Evolutionary conservation across 92 coral and sea anemone genomes (phyloP), one percentile per base, ranked within the genome.

Genomic region (Palythoa grandiflora): DNA sequence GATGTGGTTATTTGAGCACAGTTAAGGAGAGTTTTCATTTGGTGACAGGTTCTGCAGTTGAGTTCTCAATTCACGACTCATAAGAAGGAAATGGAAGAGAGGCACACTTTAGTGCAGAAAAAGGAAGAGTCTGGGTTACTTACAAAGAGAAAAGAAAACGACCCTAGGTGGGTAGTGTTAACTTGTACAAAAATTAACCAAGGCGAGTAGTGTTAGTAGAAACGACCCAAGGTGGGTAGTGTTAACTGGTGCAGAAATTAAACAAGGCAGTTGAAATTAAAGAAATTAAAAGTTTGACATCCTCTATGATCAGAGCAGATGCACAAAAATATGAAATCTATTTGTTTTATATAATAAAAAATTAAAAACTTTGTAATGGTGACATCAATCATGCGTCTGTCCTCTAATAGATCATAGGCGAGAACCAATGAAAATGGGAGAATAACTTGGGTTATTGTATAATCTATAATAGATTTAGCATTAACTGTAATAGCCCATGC

Each of bases 61-160:
- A 95, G 98, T 14, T 84, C 81, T 5, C 94, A 91, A 88, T 95
- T 93, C 75, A 92, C 93, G 13, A 95, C 94, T 53, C 98, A 97
- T 50, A 95, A 95, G 86, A 97, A 97, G 87, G 98, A 95, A 53
- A 97, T 97, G 99, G 99, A 97, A 68, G 98, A 96, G 77, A 88
- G 99, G 52, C 99, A 97, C 85, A 92, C 96, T 5, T 91, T 97
- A 14, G 99, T 97, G 28, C 96, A 95, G 84, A 92, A 89, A 88
- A 97, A 88, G 98, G 99, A 93, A 79, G 48, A 74, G 73, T 48
- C 38, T 9, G 78, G 53, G 12, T 52, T 81, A 35, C 52, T 78
- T 39, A 54, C 78, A 15, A 40, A 79, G 21, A 68, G 87, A 71
- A 52, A 76, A 77, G 74, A 72, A 51, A 63, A 74, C 8, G 75